These are phyloP conservation scores for Falcunculus frontatus DNA, from an alignment of 2,113 vertebrate species.

Conservation along the genomic window DNA sequence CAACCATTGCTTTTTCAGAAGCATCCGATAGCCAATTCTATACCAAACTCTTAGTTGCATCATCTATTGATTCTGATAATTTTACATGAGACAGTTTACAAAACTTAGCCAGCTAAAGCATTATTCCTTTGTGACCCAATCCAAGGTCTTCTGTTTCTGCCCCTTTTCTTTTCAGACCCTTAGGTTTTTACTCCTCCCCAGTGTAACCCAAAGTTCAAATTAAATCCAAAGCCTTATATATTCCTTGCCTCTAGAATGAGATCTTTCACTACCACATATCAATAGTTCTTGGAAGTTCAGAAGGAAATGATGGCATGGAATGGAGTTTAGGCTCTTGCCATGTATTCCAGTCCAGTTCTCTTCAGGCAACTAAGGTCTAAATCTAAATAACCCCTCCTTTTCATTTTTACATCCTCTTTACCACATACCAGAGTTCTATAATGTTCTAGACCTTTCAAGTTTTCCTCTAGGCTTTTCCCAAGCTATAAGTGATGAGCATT, in stretches of 20 bases:
- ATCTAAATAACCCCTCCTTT: background rate
- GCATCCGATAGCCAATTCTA: background rate
- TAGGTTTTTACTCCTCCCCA: background rate
- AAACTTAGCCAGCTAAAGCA: background rate
- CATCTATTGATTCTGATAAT: background rate
- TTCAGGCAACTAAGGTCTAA: background rate
- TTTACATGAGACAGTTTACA: background rate
- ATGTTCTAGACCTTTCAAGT: background rate
- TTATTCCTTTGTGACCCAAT: background rate
- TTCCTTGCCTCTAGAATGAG: background rate
- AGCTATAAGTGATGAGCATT: background rate
- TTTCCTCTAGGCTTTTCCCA: background rate
- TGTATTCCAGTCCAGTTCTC: background rate
- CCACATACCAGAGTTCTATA: background rate
- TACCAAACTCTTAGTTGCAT: background rate
- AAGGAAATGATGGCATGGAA: background rate
- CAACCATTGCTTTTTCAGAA: background rate
- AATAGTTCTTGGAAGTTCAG: background rate
- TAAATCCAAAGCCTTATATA: background rate
- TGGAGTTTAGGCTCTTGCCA: background rate
- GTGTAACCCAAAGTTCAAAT: background rate
- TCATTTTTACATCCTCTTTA: background rate
- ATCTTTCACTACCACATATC: background rate
- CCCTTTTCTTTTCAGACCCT: background rate
- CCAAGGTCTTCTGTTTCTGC: background rate